Evolutionary conservation across 2,113 vertebrate species (phyloP).

Genomic region (Notechis scutatus): DNA sequence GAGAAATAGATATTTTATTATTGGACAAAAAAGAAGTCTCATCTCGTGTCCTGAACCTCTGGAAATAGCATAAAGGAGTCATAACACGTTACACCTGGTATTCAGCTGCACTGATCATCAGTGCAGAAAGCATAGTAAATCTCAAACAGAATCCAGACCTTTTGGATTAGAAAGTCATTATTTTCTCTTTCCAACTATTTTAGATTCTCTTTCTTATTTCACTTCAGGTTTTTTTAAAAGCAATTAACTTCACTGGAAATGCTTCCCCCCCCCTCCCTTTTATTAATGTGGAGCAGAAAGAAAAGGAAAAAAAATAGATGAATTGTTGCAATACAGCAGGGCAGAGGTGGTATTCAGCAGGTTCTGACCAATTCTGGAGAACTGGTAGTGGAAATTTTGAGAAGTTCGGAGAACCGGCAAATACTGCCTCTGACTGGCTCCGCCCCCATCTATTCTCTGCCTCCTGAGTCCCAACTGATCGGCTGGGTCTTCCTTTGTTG

Average conservation of each 20-base stretch:
- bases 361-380: too few relatives aligned
- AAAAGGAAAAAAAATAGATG: not conserved
- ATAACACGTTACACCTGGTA: not conserved
- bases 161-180: not conserved
- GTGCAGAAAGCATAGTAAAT: not conserved
- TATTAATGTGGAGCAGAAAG: not conserved
- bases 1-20: not conserved
- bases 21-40: too few relatives aligned
- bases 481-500: too few relatives aligned
- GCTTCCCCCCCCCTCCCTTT: not conserved
- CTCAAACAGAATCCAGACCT: not conserved
- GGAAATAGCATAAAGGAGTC: not conserved
- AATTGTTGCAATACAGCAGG: not conserved
- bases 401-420: too few relatives aligned
- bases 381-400: too few relatives aligned
- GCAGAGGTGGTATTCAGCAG: too few relatives aligned
- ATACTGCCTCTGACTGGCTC: too few relatives aligned
- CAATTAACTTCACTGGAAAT: not conserved
- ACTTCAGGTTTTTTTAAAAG: not conserved
- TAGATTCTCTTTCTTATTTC: not conserved
- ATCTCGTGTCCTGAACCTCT: not conserved
- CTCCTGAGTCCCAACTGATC: too few relatives aligned
- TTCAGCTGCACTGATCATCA: not conserved
- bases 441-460: too few relatives aligned
- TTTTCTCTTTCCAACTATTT: not conserved